These are phyloP conservation scores for Rhagium mordax DNA, from an alignment of 2,888 invertebrate genomes.

Conservation along the genomic window DNA sequence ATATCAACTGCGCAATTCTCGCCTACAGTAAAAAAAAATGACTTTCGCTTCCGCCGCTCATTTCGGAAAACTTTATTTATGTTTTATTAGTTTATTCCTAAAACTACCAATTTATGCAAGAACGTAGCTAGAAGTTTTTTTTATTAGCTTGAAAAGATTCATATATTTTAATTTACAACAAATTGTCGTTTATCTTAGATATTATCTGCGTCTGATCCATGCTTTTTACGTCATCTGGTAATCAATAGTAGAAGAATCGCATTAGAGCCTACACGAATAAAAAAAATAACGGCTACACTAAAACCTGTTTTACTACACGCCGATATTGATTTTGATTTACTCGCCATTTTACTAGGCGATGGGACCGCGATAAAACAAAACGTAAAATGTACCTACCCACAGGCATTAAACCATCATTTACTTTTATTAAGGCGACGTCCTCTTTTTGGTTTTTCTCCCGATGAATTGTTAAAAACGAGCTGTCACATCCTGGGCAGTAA, in stretches of 20 bases:
- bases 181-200: no score
- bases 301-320: background rate
- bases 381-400: constrained; percentile 25
- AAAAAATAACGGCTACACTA: background rate
- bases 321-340: background rate
- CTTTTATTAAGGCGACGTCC: constrained; percentile 47
- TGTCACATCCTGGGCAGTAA: constrained; percentile 13
- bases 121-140: no score
- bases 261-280: background rate
- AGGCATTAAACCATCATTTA: constrained; percentile 50
- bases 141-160: no score
- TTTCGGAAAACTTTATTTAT: no score
- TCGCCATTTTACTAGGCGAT: background rate
- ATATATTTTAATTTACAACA: no score
- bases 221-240: no score
- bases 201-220: no score
- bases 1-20: no score
- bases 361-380: background rate
- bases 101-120: no score
- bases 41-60: no score
- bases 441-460: constrained; percentile 13
- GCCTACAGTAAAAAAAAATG: no score
- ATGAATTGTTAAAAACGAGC: constrained; percentile 15
- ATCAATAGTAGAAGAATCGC: background rate
- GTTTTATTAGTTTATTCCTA: no score